Conservation (phyloP, 1,140 invertebrate species). For the Anastrepha ludens region DNA sequence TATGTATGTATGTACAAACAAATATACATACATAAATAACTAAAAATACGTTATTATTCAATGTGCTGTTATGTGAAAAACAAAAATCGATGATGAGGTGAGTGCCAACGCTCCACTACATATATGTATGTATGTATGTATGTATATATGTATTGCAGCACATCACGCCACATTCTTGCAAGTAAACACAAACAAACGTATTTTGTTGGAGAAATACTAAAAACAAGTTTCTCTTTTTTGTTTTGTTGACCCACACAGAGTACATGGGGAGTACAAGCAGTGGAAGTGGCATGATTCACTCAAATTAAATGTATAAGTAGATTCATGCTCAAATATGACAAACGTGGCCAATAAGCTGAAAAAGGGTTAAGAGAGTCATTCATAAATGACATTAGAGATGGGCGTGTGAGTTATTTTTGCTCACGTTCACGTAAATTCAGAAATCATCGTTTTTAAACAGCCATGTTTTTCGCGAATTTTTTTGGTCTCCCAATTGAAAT, state of each 20-base stretch:
- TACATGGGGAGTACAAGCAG: neutral
- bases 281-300: neutral
- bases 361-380: neutral
- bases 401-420: no score
- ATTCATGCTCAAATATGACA: neutral
- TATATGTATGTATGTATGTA: neutral
- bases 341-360: neutral
- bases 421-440: no score
- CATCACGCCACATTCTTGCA: slow-evolving; percentile 43
- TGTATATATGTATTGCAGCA: neutral
- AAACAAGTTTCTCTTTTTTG: slow-evolving; percentile 48
- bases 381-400: neutral
- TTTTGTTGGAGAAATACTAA: slow-evolving; percentile 5
- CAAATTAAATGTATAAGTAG: slow-evolving; percentile 14
- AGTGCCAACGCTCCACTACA: neutral
- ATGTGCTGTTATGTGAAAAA: slow-evolving; percentile 1
- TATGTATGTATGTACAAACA: no score
- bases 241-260: slow-evolving; percentile 25
- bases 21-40: neutral
- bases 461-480: no score
- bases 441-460: no score
- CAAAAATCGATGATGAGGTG: neutral
- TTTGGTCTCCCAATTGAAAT: no score
- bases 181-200: slow-evolving; percentile 1
- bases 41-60: slow-evolving; percentile 41